Evolutionary conservation across 1,140 invertebrate species (phyloP).

Genomic region (Scylla paramamosain): DNA sequence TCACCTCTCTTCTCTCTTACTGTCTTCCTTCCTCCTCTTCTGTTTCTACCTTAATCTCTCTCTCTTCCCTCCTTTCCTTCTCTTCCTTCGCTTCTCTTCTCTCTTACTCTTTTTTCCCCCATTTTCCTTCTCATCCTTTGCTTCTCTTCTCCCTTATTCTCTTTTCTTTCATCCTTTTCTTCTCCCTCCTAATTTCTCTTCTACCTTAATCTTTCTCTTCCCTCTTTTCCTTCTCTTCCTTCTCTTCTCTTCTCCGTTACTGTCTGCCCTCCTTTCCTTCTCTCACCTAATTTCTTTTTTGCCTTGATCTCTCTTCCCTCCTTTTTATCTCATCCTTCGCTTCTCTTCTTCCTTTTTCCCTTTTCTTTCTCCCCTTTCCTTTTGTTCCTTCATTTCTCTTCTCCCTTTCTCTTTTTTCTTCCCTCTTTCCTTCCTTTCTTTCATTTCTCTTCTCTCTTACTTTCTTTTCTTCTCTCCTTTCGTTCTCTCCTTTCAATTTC

Average conservation of each 20-base stretch:
- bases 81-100: background rate
- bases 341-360: background rate
- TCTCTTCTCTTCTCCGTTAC: background rate
- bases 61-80: background rate
- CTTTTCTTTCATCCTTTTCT: background rate
- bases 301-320: background rate
- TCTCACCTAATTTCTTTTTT: background rate
- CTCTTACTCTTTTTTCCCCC: background rate
- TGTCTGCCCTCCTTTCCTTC: background rate
- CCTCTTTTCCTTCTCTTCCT: background rate
- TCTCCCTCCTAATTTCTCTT: background rate
- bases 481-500: background rate
- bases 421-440: background rate
- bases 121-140: background rate
- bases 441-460: background rate
- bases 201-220: background rate
- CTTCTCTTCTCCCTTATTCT: background rate
- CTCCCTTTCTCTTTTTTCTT: too few species aligned
- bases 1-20: background rate
- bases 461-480: background rate
- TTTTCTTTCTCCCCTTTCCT: background rate
- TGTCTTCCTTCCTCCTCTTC: background rate
- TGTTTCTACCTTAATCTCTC: background rate
- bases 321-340: background rate
- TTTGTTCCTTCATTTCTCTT: too few species aligned